These are phyloP conservation scores for Phaethon lepturus DNA, from an alignment of 2,113 vertebrate genomes.

Conservation along the genomic window DNA sequence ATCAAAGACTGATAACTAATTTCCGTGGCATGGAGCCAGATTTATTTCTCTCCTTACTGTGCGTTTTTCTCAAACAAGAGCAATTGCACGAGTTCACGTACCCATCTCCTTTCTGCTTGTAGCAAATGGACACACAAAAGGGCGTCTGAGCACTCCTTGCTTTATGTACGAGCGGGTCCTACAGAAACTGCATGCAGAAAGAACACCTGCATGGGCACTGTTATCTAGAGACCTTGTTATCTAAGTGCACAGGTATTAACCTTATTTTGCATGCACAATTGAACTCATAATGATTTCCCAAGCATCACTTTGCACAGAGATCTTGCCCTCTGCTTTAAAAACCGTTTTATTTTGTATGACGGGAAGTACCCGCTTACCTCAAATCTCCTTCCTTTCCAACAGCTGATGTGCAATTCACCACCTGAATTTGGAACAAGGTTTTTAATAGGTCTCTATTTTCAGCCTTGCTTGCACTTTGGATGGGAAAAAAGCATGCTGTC, in stretches of 20 bases:
- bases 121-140: accelerated
- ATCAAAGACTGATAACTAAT: not conserved
- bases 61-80: not conserved
- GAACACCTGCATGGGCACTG: not conserved
- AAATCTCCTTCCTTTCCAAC: not conserved
- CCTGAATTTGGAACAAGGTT: not conserved
- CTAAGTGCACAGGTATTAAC: not conserved
- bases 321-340: not conserved
- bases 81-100: not conserved
- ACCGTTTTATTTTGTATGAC: not conserved
- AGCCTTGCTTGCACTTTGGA: not conserved
- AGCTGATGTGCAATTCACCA: not conserved
- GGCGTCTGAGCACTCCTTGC: not conserved
- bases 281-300: not conserved
- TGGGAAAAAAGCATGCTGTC: not conserved
- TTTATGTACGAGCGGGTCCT: not conserved
- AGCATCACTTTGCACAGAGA: not conserved
- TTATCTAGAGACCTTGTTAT: not conserved
- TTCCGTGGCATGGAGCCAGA: not conserved
- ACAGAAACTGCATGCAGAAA: not conserved
- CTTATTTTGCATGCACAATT: not conserved
- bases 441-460: conserved; percentile 1
- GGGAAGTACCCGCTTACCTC: not conserved
- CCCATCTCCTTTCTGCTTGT: not conserved
- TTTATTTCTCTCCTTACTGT: not conserved